These are phyloP conservation scores for Hecatera dysodea DNA, from an alignment of 2,888 invertebrate genomes.

Conservation along the genomic window DNA sequence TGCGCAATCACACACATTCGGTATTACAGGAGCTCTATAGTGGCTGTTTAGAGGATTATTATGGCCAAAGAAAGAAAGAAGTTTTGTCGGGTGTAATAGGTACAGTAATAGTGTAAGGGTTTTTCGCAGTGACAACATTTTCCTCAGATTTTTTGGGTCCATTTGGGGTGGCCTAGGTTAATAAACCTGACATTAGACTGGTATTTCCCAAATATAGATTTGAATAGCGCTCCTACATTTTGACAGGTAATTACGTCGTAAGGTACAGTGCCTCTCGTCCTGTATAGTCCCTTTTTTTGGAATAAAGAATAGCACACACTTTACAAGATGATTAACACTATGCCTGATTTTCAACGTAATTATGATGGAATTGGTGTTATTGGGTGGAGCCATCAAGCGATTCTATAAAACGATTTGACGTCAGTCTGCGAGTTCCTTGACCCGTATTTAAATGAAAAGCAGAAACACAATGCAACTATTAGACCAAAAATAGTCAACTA, in stretches of 20 bases:
- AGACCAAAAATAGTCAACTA: conserved; percentile 59
- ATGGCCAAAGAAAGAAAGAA: not conserved
- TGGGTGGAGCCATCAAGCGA: no score
- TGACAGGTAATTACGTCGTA: no score
- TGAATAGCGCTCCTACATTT: no score
- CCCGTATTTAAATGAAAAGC: conserved; percentile 53
- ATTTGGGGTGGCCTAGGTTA: not conserved
- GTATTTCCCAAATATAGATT: not conserved
- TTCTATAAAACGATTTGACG: conserved; percentile 36
- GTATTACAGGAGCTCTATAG: conserved; percentile 11
- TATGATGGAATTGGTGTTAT: no score
- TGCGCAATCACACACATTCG: conserved; percentile 52
- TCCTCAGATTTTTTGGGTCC: not conserved
- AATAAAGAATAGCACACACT: no score
- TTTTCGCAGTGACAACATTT: not conserved
- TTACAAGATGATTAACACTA: no score
- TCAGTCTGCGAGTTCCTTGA: conserved; percentile 44
- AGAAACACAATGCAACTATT: conserved; percentile 57
- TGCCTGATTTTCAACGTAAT: no score
- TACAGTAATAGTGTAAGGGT: no score
- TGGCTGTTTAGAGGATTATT: conserved; percentile 25
- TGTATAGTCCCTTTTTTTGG: no score
- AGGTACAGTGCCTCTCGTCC: no score
- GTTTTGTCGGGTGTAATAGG: not conserved
- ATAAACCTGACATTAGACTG: not conserved